A percentile compares a stretch with the other conserved stretches of the same genome.
These are phyloP conservation scores for Xiphorhynchus elegans DNA, from an alignment of 2,113 vertebrate genomes.

Conservation along the genomic window DNA sequence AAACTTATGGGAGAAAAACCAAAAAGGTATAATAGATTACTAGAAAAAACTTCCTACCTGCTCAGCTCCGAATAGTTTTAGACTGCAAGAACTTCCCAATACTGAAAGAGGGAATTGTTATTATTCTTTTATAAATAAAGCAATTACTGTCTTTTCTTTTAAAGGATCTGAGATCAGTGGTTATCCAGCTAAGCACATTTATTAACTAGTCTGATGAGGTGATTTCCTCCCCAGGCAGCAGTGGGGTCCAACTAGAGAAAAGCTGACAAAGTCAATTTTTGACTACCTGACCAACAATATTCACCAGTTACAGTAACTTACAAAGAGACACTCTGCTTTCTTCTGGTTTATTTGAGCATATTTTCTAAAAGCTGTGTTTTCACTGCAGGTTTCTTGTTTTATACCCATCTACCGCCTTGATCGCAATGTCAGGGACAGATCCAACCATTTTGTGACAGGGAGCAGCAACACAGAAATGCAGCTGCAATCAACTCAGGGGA, in stretches of 20 bases:
- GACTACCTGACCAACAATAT: neutral
- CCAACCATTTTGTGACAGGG: neutral
- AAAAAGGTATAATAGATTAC: neutral
- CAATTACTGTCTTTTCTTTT: neutral
- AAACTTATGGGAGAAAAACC: neutral
- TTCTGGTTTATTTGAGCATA: neutral
- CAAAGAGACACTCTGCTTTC: neutral
- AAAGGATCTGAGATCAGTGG: neutral
- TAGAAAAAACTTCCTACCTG: neutral
- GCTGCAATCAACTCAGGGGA: neutral
- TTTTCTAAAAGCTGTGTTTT: neutral
- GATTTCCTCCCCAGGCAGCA: neutral
- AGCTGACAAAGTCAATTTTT: neutral
- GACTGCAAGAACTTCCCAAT: neutral
- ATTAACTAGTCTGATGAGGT: neutral
- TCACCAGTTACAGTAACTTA: neutral
- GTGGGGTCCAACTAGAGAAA: neutral
- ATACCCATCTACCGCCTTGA: neutral
- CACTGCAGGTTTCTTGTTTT: neutral
- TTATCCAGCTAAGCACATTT: neutral
- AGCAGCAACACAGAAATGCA: neutral
- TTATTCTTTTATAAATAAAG: neutral
- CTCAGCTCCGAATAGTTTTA: neutral
- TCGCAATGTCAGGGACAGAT: neutral
- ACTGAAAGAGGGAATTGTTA: neutral